Evolutionary conservation across 2,888 invertebrate genomes (phyloP).

Genomic region (Gerosis bhagava): DNA sequence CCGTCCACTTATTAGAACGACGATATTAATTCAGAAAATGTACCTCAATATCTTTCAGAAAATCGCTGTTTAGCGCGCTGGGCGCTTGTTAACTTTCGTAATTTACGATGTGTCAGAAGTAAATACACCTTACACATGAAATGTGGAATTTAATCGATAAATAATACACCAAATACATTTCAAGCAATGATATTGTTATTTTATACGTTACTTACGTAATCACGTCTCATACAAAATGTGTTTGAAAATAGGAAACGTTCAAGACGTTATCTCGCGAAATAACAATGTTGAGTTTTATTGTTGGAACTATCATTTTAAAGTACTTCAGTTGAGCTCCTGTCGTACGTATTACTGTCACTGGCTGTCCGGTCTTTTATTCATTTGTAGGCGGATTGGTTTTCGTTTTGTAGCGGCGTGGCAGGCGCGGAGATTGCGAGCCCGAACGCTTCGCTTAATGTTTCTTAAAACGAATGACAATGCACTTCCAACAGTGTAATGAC

Average conservation of each 20-base stretch:
- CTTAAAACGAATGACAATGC: constrained; percentile 57
- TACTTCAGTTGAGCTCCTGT: constrained; percentile 6
- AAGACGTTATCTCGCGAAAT: no score
- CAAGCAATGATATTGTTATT: no score
- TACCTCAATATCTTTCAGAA: constrained; percentile 4
- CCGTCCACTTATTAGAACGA: constrained; percentile 2
- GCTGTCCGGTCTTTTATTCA: constrained; percentile 31
- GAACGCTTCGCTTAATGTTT: constrained; percentile 35
- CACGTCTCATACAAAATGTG: no score
- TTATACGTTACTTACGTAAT: no score
- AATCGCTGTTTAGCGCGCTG: background rate
- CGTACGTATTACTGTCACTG: constrained; percentile 19
- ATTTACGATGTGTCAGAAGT: no score
- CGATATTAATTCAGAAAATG: constrained; percentile 11
- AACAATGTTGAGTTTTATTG: constrained; percentile 5
- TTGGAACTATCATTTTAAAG: constrained; percentile 9
- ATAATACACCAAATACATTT: no score
- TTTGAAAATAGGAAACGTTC: no score
- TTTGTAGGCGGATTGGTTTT: constrained; percentile 36
- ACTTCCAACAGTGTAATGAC: constrained; percentile 51
- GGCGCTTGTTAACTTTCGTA: constrained; percentile 7
- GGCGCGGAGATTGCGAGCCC: constrained; percentile 11
- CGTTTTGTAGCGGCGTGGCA: constrained; percentile 25
- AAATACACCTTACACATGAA: no score
- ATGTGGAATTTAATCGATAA: no score